These are phyloP conservation scores for Anniella stebbinsi DNA, from an alignment of 2,797 vertebrate genomes.

Conservation along the genomic window DNA sequence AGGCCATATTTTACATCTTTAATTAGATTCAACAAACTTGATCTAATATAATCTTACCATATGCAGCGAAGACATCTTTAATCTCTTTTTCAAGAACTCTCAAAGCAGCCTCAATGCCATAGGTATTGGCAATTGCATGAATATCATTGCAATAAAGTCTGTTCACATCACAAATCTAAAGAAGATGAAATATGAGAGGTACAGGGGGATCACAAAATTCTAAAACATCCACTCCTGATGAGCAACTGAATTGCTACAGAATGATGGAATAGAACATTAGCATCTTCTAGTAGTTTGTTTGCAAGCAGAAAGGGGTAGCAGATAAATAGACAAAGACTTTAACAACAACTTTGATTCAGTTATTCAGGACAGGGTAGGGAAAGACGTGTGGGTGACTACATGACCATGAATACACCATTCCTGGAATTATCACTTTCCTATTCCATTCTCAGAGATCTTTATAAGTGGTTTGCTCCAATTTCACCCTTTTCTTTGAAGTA, in stretches of 20 bases:
- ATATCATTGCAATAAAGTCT: conserved; percentile 95
- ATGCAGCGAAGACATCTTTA: conserved; percentile 97
- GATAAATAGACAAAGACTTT: not conserved
- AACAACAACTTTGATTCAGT: no score
- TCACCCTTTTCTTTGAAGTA: not conserved
- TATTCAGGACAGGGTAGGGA: not conserved
- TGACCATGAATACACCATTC: not conserved
- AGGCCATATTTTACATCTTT: not conserved
- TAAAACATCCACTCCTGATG: not conserved
- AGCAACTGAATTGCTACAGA: not conserved
- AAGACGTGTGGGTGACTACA: not conserved
- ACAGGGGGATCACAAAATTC: not conserved
- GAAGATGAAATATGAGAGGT: not conserved
- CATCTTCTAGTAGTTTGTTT: not conserved
- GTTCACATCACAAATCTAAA: conserved; percentile 89
- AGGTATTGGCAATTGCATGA: conserved; percentile 92
- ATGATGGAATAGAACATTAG: not conserved
- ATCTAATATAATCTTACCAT: conserved; percentile 83
- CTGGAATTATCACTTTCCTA: not conserved
- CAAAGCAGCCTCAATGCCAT: conserved; percentile 94
- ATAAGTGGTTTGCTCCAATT: not conserved
- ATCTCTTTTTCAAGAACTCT: conserved; percentile 97
- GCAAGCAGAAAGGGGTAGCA: not conserved
- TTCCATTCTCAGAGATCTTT: not conserved
- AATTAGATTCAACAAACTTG: not conserved